Evolutionary conservation across 1,140 invertebrate genomes (phyloP), one percentile per base, ranked within the genome.

Genomic region (Scaptomyza graminum): DNA sequence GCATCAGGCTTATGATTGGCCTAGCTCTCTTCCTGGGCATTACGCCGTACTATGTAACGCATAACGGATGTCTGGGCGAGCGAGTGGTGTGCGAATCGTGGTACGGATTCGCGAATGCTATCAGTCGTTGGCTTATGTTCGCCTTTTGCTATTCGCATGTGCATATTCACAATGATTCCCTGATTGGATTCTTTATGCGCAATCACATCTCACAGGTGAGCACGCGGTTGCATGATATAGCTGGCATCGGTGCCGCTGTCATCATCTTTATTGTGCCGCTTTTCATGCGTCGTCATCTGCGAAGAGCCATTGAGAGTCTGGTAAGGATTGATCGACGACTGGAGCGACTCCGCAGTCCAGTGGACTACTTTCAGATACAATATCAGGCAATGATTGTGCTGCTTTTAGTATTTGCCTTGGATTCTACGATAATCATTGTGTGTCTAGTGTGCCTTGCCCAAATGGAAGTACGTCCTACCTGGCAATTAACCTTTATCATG

Each of bases 181-280:
- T 85, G 1, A 85, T 85, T 55, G 81, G 82, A 1, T 82, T 78
- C 49, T 85, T 85, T 11, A 85, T 85, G 74, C 59, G 25, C 9
- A 87, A 70, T n/a, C 50, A 72, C 9, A 34, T 85, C n/a, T 87
- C 82, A 5, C 51, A 64, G 34, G n/a, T 81, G 25, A 72, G 69
- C 62, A 67, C 82, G 0, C 55, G 60, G 0, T 6, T 81, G 0
- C 81, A 81, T 13, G 74, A 84, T 5, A 13, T 87, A 0, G 34
- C 2, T 0, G 81, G 81, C 25, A 68, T 85, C 8, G 7, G 59
- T n/a, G 59, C 56, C 11, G 74, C 77, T 12, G 18, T 87, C 6
- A 16, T 80, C 2, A 62, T 50, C 4, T 85, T 87, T 2, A 85
- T 85, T 7, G 9, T 74, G 15, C 81, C 81, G 0, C 47, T 85